phyloP scores from a whole-genome alignment of 1,140 invertebrate genomes.

The Caenorhabditis briggsae region DNA sequence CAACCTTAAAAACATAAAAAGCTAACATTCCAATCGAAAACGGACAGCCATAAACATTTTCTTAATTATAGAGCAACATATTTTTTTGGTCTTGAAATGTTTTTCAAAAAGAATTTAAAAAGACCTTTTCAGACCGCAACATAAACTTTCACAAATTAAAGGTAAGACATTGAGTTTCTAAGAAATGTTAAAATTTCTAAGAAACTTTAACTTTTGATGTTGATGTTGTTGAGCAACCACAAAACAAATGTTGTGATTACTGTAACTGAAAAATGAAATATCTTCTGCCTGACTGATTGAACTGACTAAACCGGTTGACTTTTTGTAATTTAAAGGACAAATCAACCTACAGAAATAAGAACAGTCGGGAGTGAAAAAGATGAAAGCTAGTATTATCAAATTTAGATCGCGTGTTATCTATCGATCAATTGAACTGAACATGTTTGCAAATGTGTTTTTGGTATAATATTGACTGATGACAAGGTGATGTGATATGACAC shows the following conservation, averaged over 20 bases:
- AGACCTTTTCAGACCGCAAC: background rate
- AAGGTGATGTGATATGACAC: no score
- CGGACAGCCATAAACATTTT: background rate
- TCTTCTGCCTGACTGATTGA: conserved; percentile 46
- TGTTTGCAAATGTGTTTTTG: no score
- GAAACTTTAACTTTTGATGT: background rate
- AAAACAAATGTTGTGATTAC: conserved; percentile 4
- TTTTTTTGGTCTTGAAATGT: background rate
- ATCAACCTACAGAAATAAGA: conserved; percentile 13
- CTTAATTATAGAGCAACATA: background rate
- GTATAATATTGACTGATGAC: no score
- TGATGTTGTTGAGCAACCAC: background rate
- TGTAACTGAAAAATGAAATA: no score
- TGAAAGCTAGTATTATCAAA: background rate
- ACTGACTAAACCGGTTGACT: conserved; percentile 43
- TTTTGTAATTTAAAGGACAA: conserved; percentile 37
- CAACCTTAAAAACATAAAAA: background rate
- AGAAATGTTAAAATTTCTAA: background rate
- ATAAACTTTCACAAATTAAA: background rate
- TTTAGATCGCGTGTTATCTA: background rate
- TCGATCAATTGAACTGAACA: no score
- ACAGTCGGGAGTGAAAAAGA: background rate
- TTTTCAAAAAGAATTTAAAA: background rate
- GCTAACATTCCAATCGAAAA: background rate
- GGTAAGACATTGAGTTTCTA: background rate